phyloP scores from a whole-genome alignment of 2,888 invertebrate species.

The Calephelis perditalis region DNA sequence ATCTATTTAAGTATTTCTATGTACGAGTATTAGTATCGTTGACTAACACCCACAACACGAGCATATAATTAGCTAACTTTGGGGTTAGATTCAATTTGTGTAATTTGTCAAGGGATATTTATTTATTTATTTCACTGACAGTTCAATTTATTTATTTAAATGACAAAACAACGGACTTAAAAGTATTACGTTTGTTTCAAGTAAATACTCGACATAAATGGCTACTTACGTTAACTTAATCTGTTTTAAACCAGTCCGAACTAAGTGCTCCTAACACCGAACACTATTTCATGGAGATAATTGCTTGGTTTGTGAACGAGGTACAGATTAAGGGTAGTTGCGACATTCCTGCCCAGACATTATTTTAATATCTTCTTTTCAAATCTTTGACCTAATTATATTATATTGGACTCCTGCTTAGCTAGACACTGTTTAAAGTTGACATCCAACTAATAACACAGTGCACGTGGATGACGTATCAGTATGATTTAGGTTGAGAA shows the following conservation, averaged over 20 bases:
- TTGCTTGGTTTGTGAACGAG: slow-evolving; percentile 57
- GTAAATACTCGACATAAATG: slow-evolving; percentile 42
- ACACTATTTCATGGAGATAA: slow-evolving; percentile 72
- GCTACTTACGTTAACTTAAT: slow-evolving; percentile 63
- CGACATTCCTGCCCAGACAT: slow-evolving; percentile 41
- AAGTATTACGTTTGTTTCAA: slow-evolving; percentile 29
- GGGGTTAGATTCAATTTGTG: no score
- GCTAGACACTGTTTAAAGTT: no score
- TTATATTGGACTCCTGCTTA: not conserved
- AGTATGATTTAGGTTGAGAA: no score
- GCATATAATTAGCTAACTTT: no score
- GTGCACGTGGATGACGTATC: no score
- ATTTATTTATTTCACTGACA: no score
- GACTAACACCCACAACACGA: no score
- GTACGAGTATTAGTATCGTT: no score
- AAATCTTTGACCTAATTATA: slow-evolving; percentile 18
- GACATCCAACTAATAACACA: no score
- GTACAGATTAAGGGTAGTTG: slow-evolving; percentile 45
- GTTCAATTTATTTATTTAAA: not conserved
- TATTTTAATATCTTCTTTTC: slow-evolving; percentile 33
- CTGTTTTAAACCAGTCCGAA: slow-evolving; percentile 61
- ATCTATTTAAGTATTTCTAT: no score
- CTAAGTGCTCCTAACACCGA: slow-evolving; percentile 67
- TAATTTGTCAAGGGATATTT: no score
- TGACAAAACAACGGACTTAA: not conserved